Conservation (phyloP, 2,888 invertebrate genomes). For the Synergus itoensis region DNA sequence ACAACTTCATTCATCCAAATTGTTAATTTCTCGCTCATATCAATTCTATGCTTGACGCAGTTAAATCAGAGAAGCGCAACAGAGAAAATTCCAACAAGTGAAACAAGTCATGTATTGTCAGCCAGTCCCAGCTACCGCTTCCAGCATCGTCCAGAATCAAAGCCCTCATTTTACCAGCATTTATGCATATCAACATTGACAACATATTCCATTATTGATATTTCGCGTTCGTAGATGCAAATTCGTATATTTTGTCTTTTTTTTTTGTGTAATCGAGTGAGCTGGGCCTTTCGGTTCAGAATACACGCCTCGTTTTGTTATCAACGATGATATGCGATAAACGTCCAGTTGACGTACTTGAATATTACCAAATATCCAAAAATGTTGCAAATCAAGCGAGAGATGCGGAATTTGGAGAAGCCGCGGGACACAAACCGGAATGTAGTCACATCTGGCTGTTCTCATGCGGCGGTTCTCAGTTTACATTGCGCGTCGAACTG, state of each 20-base stretch:
- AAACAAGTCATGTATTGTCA: background rate
- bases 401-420: constrained; percentile 70
- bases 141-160: background rate
- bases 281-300: background rate
- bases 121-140: background rate
- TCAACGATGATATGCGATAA: background rate
- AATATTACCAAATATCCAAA: constrained; percentile 12
- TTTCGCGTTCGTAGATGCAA: background rate
- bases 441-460: constrained; percentile 73
- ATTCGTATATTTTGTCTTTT: background rate
- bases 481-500: constrained; percentile 66
- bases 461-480: constrained; percentile 70
- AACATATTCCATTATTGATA: background rate
- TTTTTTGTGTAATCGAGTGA: background rate
- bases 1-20: constrained; percentile 3
- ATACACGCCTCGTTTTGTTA: background rate
- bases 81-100: too few relatives aligned
- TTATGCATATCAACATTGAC: background rate
- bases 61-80: too few relatives aligned
- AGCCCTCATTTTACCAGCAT: background rate
- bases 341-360: background rate
- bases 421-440: constrained; percentile 72
- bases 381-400: constrained; percentile 41
- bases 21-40: background rate
- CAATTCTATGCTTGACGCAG: background rate